Evolutionary conservation across 2,113 vertebrate genomes (phyloP).

Genomic region (Microcebus ravelobensis): DNA sequence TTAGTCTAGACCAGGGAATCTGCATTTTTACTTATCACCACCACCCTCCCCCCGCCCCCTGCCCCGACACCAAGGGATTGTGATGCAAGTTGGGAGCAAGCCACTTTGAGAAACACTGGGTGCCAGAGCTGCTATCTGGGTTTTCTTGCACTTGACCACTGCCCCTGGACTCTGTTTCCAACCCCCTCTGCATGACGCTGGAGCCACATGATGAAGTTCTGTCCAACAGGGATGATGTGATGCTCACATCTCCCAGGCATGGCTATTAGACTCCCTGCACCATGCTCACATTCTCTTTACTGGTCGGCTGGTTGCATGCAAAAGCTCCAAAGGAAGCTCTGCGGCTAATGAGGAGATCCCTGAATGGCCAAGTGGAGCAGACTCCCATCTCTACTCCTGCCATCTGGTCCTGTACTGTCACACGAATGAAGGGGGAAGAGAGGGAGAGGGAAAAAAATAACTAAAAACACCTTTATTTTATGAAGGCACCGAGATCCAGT

Average conservation of each 20-base stretch:
- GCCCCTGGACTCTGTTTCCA: background rate
- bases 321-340: background rate
- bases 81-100: background rate
- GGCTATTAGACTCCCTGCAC: fast-evolving
- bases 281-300: fast-evolving
- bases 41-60: too few species aligned
- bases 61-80: too few species aligned
- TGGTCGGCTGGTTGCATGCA: fast-evolving
- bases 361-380: background rate
- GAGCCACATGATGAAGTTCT: fast-evolving
- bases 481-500: background rate
- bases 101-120: background rate
- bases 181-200: background rate
- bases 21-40: background rate
- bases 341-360: background rate
- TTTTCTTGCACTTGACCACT: background rate
- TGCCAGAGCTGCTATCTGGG: background rate
- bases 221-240: fast-evolving
- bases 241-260: background rate
- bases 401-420: fast-evolving
- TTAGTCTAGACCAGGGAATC: background rate
- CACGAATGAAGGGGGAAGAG: background rate
- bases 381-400: background rate
- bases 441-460: too few species aligned
- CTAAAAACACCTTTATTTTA: background rate